Percentiles rank a stretch among this genome's conserved stretches.
phyloP scores from a whole-genome alignment of 2,113 vertebrate species.

The Cisticola juncidis region DNA sequence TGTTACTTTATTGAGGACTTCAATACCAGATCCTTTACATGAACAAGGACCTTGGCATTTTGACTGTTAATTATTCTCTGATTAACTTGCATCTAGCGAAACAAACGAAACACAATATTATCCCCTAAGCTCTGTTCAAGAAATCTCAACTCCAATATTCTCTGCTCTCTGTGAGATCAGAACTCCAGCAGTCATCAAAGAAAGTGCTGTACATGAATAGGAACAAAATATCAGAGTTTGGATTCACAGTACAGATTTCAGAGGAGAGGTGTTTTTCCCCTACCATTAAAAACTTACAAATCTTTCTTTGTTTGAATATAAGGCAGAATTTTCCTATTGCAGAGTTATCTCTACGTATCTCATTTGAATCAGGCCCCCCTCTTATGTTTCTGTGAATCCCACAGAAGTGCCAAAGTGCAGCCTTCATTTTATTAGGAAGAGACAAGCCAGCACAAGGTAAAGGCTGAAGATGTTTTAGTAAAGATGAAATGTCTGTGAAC shows the following conservation, averaged over 20 bases:
- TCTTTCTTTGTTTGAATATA: neutral
- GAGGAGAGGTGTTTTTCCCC: neutral
- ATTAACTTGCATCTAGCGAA: conserved; percentile 44
- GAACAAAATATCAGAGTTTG: conserved; percentile 43
- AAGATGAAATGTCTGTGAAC: neutral
- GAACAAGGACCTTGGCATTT: conserved; percentile 41
- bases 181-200: conserved; percentile 67
- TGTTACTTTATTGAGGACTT: conserved; percentile 38
- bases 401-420: neutral
- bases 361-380: neutral
- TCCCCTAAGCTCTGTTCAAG: conserved; percentile 29
- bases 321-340: neutral
- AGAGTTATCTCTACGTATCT: neutral
- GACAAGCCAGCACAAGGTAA: neutral
- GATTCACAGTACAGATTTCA: conserved; percentile 7
- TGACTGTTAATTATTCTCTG: conserved; percentile 58
- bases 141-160: conserved; percentile 48
- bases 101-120: conserved; percentile 32
- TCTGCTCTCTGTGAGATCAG: conserved; percentile 49
- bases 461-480: neutral
- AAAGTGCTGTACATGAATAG: conserved; percentile 5
- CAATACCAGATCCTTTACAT: conserved; percentile 40
- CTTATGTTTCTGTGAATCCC: neutral
- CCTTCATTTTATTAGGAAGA: neutral
- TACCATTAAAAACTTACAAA: conserved; percentile 9